Percentiles rank a stretch among this genome's conserved stretches.
phyloP scores from a whole-genome alignment of 2,888 invertebrate species.

The Drosophila bunnanda region DNA sequence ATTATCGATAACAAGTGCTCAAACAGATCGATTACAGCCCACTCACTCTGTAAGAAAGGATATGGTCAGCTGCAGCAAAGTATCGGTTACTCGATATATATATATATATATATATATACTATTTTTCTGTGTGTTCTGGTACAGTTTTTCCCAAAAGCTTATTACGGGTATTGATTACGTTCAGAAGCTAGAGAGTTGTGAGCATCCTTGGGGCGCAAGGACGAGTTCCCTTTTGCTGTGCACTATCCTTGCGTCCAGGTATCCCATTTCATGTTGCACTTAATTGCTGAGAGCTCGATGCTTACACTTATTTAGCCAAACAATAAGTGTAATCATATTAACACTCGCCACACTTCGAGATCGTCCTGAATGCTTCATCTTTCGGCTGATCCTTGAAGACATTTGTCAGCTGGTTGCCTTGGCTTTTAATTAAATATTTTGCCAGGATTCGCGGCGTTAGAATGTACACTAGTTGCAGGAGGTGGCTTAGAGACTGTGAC shows the following conservation, averaged over 20 bases:
- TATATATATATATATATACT: not conserved
- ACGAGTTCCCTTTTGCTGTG: not conserved
- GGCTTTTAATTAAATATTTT: conserved; percentile 43
- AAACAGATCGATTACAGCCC: conserved; percentile 17
- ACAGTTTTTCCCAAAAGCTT: not conserved
- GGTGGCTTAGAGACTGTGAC: conserved; percentile 31
- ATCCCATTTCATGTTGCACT: conserved; percentile 5
- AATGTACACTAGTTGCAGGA: not conserved
- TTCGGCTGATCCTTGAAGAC: conserved; percentile 9
- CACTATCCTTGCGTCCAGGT: conserved; percentile 1
- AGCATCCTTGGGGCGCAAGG: not conserved
- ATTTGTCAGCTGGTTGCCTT: conserved; percentile 20
- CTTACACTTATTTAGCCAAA: not conserved
- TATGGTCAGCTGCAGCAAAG: conserved; percentile 9
- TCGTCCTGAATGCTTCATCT: conserved; percentile 8
- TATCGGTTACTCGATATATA: conserved; percentile 16
- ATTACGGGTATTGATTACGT: conserved; percentile 4
- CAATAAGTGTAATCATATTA: not conserved
- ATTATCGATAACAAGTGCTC: conserved; percentile 38
- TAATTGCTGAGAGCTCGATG: not conserved
- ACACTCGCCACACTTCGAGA: not conserved
- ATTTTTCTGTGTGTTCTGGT: not conserved
- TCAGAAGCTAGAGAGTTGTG: not conserved
- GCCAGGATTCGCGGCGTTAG: conserved; percentile 5
- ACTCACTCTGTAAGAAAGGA: not conserved